These are phyloP conservation scores for Brachyopa scutellaris DNA, from an alignment of 2,888 invertebrate species.

Conservation along the genomic window DNA sequence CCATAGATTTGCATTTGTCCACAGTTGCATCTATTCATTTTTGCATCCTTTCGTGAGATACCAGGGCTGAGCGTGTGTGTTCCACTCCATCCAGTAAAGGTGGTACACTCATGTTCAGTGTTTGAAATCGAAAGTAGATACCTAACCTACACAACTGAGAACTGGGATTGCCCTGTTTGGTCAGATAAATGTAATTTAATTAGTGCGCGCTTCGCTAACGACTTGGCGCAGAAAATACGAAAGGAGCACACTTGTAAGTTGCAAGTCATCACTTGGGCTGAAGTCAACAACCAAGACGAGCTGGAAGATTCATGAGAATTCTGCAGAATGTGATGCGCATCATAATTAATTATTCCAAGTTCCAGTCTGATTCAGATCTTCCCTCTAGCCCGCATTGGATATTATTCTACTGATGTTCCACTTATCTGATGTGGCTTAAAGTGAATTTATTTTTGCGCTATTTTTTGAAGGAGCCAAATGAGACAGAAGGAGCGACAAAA, in stretches of 20 bases:
- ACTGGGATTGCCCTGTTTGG: conserved; percentile 46
- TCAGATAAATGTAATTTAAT: conserved; percentile 64
- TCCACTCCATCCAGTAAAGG: background rate
- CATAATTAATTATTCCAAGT: conserved; percentile 67
- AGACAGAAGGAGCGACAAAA: background rate
- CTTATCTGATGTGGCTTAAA: conserved; percentile 52
- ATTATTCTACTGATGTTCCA: conserved; percentile 16
- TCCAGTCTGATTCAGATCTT: conserved; percentile 32
- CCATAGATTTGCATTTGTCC: conserved; percentile 54
- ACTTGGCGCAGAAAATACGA: conserved; percentile 36
- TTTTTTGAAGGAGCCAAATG: conserved; percentile 33
- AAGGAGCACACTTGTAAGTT: too few relatives aligned
- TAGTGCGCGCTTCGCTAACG: conserved; percentile 46
- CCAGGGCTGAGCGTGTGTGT: conserved; percentile 14
- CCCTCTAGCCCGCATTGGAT: background rate
- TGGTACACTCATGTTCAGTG: background rate
- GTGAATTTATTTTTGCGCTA: conserved; percentile 54
- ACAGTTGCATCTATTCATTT: conserved; percentile 49
- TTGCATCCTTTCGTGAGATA: conserved; percentile 44
- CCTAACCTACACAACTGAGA: conserved; percentile 26
- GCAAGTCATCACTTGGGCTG: conserved; percentile 55
- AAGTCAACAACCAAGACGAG: conserved; percentile 10
- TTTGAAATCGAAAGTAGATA: conserved; percentile 57
- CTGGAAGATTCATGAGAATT: conserved; percentile 34
- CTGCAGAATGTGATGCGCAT: conserved; percentile 45